Percentiles rank a stretch among this genome's conserved stretches.
Conservation (phyloP, 2,797 vertebrate genomes). For the Anomalospiza imberbis region DNA sequence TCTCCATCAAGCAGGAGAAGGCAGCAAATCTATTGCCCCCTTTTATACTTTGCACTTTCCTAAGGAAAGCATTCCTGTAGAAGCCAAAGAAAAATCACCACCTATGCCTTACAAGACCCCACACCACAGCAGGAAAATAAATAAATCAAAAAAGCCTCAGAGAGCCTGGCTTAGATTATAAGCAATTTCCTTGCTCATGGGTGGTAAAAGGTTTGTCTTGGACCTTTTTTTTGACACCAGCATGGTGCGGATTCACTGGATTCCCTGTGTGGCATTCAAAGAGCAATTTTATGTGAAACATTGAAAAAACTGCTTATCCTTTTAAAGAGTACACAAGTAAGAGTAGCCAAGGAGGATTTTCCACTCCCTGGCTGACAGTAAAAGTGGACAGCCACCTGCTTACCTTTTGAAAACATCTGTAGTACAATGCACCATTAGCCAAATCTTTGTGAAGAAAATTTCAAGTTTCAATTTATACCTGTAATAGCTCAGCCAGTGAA, state of each 20-base stretch:
- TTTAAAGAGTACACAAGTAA: background rate
- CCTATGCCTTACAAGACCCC: background rate
- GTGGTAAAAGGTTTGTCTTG: background rate
- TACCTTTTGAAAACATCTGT: background rate
- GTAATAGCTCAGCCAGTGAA: background rate
- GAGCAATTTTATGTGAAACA: background rate
- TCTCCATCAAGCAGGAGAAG: fast-evolving
- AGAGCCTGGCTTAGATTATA: background rate
- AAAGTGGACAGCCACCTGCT: background rate
- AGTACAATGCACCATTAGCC: background rate
- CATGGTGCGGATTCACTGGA: background rate
- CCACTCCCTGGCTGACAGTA: background rate
- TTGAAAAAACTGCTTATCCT: background rate
- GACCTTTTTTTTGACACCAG: background rate
- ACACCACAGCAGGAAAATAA: background rate
- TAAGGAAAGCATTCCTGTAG: background rate
- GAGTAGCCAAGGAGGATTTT: background rate
- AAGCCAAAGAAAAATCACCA: background rate
- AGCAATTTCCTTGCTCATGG: background rate
- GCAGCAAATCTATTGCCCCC: background rate
- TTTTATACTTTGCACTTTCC: background rate
- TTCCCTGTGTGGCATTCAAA: background rate
- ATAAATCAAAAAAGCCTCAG: background rate
- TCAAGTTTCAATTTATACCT: background rate
- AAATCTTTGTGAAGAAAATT: background rate